phyloP scores from a whole-genome alignment of 1,140 invertebrate species.

The Dolichoris vasculosae region DNA sequence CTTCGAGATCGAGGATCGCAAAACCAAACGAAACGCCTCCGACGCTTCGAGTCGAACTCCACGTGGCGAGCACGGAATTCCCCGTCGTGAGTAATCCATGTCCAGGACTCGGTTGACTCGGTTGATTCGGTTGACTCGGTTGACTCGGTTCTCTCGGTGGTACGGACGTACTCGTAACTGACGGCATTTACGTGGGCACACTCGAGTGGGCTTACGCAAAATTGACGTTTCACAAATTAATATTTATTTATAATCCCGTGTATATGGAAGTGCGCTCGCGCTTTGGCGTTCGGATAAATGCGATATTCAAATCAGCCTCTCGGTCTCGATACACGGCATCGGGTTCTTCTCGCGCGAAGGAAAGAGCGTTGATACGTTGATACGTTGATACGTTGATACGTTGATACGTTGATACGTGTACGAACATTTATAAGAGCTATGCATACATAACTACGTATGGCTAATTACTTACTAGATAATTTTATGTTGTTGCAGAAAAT shows the following conservation, averaged over 20 bases:
- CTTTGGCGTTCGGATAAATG: neutral
- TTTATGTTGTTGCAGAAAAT: neutral
- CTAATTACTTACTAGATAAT: neutral
- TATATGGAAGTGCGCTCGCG: neutral
- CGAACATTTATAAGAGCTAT: neutral
- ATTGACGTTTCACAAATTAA: conserved; percentile 2
- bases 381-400: neutral
- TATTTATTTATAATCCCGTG: neutral
- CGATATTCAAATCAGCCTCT: neutral
- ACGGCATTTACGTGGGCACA: neutral
- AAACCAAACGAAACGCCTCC: neutral
- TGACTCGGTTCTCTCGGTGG: neutral
- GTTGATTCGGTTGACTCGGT: neutral
- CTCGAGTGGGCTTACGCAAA: neutral
- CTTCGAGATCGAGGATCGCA: neutral
- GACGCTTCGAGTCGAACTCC: neutral
- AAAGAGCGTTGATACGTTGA: neutral
- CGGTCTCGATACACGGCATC: neutral
- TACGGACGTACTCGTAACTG: too few species aligned
- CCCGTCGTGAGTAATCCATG: neutral
- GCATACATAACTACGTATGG: neutral
- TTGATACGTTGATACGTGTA: neutral
- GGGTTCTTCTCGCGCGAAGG: neutral
- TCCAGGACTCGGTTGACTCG: too few species aligned
- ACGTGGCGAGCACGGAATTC: neutral